These are phyloP conservation scores for Papilio dardanus DNA, from an alignment of 1,140 invertebrate genomes.

Conservation along the genomic window DNA sequence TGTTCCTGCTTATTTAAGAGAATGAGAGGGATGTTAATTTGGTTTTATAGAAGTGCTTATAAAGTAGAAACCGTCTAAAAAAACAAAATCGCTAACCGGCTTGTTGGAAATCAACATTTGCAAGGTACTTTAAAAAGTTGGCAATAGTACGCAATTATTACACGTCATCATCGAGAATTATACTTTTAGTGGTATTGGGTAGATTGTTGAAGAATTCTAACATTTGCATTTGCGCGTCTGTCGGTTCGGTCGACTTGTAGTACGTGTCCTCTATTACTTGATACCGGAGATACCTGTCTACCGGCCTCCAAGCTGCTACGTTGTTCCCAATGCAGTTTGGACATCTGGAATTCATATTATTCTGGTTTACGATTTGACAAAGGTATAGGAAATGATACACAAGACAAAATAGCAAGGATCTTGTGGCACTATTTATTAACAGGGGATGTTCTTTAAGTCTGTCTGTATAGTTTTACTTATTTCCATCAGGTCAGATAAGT, in stretches of 20 bases:
- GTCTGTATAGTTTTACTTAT: too few species aligned
- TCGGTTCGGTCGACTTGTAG: conserved; percentile 42
- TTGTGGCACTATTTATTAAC: too few species aligned
- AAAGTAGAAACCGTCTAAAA: too few species aligned
- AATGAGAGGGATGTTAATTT: not conserved
- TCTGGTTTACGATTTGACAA: not conserved
- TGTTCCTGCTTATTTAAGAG: too few species aligned
- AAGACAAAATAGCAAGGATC: too few species aligned
- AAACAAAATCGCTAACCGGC: not conserved
- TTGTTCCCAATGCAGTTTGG: conserved; percentile 46
- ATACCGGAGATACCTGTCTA: conserved; percentile 46
- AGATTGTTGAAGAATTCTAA: conserved; percentile 57
- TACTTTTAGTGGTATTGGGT: conserved; percentile 45
- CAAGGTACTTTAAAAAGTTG: not conserved
- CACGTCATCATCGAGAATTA: conserved; percentile 38
- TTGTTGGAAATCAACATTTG: not conserved
- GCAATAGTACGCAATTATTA: conserved; percentile 15
- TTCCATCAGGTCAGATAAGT: too few species aligned
- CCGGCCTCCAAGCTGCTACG: conserved; percentile 45
- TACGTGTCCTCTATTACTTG: conserved; percentile 50
- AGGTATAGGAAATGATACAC: too few species aligned
- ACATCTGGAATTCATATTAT: conserved; percentile 47
- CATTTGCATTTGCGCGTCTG: conserved; percentile 46
- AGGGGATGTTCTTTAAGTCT: too few species aligned
- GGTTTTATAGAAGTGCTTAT: too few species aligned